Percentiles rank a stretch among this genome's conserved stretches.
Conservation (phyloP, 2,888 invertebrate species). For the Therioaphis trifolii region DNA sequence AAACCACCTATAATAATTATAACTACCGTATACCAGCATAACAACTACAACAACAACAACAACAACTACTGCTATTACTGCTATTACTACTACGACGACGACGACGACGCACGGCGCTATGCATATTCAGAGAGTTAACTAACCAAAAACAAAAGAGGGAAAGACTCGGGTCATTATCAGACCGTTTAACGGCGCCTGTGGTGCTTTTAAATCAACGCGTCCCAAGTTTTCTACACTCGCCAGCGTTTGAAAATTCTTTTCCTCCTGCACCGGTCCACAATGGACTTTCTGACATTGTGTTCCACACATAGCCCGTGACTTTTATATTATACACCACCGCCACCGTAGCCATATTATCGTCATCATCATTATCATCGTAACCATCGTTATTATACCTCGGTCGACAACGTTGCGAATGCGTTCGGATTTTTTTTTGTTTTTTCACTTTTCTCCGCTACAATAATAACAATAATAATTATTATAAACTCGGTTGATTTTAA, state of each 20-base stretch:
- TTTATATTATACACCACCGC: background rate
- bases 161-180: constrained; percentile 50
- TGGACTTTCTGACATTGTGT: constrained; percentile 23
- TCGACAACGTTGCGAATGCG: background rate
- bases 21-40: too few species aligned
- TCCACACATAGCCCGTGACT: constrained; percentile 44
- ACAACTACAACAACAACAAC: background rate
- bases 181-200: constrained; percentile 27
- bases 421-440: background rate
- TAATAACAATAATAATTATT: constrained; percentile 12
- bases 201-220: constrained; percentile 50
- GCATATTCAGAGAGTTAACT: constrained; percentile 57
- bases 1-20: too few species aligned
- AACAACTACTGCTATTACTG: too few species aligned
- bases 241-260: background rate
- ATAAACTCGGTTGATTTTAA: constrained; percentile 5
- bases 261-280: background rate
- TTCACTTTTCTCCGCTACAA: too few species aligned
- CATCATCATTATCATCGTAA: background rate
- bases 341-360: too few species aligned
- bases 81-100: background rate
- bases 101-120: constrained; percentile 30
- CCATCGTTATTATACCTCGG: background rate
- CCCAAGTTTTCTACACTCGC: constrained; percentile 46
- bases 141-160: constrained; percentile 46